Evolutionary conservation across 2,888 invertebrate genomes (phyloP).

Genomic region (Elmis aenea): DNA sequence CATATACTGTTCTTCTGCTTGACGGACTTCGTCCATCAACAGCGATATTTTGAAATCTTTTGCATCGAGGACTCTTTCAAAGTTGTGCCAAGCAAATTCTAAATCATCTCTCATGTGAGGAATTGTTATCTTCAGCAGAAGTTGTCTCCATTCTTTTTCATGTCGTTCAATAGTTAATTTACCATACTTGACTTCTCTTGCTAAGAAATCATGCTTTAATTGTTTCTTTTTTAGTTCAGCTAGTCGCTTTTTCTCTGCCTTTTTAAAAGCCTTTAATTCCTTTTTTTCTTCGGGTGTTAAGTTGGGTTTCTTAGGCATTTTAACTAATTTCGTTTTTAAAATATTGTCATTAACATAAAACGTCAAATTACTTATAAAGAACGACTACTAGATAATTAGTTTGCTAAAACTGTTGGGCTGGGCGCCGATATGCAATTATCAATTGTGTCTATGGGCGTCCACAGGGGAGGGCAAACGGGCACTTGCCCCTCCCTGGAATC

Average conservation of each 20-base stretch:
- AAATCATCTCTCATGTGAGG: slow-evolving; percentile 44
- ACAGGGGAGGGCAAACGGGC: too few relatives aligned
- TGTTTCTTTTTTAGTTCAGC: slow-evolving; percentile 31
- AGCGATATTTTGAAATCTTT: slow-evolving; percentile 46
- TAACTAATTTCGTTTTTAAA: too few relatives aligned
- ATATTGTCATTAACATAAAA: too few relatives aligned
- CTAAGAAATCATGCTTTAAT: slow-evolving; percentile 36
- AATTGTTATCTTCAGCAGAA: slow-evolving; percentile 41
- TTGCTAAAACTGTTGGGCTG: too few relatives aligned
- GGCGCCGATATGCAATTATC: too few relatives aligned
- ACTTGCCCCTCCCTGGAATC: too few relatives aligned
- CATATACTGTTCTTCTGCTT: slow-evolving; percentile 44
- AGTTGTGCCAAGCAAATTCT: slow-evolving; percentile 44
- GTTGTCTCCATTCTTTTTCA: slow-evolving; percentile 43
- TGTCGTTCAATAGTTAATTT: slow-evolving; percentile 35
- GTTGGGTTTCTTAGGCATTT: slow-evolving; percentile 18
- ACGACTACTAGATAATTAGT: too few relatives aligned
- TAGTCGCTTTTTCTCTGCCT: slow-evolving; percentile 29
- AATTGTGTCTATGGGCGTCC: too few relatives aligned
- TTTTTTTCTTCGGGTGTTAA: slow-evolving; percentile 27
- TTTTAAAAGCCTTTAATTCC: slow-evolving; percentile 25
- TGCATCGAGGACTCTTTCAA: slow-evolving; percentile 46
- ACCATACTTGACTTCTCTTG: slow-evolving; percentile 43
- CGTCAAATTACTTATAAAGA: too few relatives aligned
- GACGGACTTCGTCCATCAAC: slow-evolving; percentile 43